Percentiles rank a stretch among this genome's conserved stretches.
These are phyloP conservation scores for Hyperoplus immaculatus DNA, from an alignment of 2,797 vertebrate species.

Conservation along the genomic window DNA sequence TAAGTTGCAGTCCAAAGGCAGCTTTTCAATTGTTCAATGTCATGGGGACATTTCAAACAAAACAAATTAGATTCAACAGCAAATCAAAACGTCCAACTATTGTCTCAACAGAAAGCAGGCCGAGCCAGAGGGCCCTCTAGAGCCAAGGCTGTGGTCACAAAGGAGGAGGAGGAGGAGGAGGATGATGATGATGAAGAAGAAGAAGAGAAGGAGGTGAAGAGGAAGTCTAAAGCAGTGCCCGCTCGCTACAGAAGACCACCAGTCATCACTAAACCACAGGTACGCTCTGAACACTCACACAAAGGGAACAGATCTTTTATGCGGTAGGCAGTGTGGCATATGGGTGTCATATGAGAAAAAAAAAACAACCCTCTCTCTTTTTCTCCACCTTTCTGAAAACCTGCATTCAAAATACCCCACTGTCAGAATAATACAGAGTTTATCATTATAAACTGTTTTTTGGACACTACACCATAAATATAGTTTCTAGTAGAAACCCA, in stretches of 20 bases:
- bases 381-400: too few species aligned
- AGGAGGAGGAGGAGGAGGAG: slow-evolving; percentile 14
- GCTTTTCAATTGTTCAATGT: neutral
- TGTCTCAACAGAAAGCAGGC: slow-evolving; percentile 57
- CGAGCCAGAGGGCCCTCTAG: slow-evolving; percentile 19
- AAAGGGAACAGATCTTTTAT: neutral
- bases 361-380: too few species aligned
- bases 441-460: too few species aligned
- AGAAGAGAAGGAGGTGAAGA: neutral
- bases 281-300: slow-evolving; percentile 2
- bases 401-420: too few species aligned
- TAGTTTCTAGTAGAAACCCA: too few species aligned
- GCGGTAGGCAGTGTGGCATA: too few species aligned
- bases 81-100: neutral
- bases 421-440: too few species aligned
- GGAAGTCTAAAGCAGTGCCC: slow-evolving; percentile 45
- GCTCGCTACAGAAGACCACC: slow-evolving; percentile 43
- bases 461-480: too few species aligned
- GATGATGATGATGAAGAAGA: slow-evolving; percentile 13
- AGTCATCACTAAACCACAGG: slow-evolving; percentile 26
- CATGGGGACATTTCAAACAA: neutral
- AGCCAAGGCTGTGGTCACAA: slow-evolving; percentile 7
- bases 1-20: neutral
- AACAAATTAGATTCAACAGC: too few species aligned
- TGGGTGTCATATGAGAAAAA: too few species aligned